Base-by-base conservation (phyloP, 2,113 vertebrate genomes). In the Gopherus flavomarginatus region DNA sequence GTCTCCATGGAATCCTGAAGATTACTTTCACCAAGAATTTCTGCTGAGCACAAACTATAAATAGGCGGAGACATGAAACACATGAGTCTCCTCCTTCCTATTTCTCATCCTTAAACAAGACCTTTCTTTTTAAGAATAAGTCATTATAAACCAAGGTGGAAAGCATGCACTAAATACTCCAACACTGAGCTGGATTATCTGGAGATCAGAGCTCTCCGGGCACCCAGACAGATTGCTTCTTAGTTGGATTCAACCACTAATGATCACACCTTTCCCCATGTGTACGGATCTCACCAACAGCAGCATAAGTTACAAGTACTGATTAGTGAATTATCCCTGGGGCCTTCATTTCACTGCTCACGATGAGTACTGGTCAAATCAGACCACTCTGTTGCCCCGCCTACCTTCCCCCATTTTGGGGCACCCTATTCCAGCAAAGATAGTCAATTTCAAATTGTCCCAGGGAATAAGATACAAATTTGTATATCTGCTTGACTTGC, bases 331-430 rank as follows among this genome's bases (percentile, higher is more conserved):
- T 72, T 72, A 72, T 72, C 14, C 0, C 38, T 5, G 6, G 42
- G 38, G 4, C 0, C 1, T 79, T 38, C 12, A 26, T 59, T n/a
- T 52, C 24, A 1, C 81, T 21, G 57, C 75, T 75, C 57, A 1
- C 5, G 24, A 80, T 2, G 31, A 82, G 53, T 0, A 0, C 85
- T 38, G 44, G 17, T 17, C 9, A 21, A 0, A 2, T 3, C 54
- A 1, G 4, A 14, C 42, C n/a, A 78, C 10, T 0, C 11, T 1
- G 4, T 11, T 1, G 31, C 5, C 62, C 29, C 57, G 1, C 2
- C 5, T 1, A 0, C 0, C 5, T 4, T 42, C 44, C 3, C 4
- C 5, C n/a, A 9, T 26, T 81, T 84, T 27, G 0, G 2, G 57
- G 26, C 2, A 42, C 79, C 49, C 6, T 8, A 11, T 50, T 47